Base-by-base conservation (phyloP, 35 echinoderm and acorn worm genomes). In the Hemicentrotus pulcherrimus region DNA sequence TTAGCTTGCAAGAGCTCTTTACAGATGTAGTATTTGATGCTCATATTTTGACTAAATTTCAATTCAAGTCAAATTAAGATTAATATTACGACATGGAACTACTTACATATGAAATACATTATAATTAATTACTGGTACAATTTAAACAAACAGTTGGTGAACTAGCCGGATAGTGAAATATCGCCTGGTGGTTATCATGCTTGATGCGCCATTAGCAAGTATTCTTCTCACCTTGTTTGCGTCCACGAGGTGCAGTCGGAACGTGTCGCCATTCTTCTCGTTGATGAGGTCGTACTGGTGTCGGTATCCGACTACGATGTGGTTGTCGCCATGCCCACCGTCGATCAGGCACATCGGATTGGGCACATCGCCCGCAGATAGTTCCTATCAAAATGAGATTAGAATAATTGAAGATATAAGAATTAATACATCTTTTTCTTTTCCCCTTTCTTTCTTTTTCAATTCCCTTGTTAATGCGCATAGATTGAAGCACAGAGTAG, bases 231-330 rank as follows among this genome's bases (percentile, higher is more conserved):
- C 98, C 94, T 99, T 99, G 86, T 89, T 96, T 3, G 98, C 86
- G n/a, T 99, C 98, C 0, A 99, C 94, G 46, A 96, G 92, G 86
- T 97, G 96, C 6, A 97, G 94, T 32, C 96, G 94, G 59, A 97
- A 97, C 14, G 98, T 97, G 48, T 97, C 98, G 31, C 98, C 98
- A 88, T 97, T 97, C 70, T 96, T 99, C 65, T 99, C 98, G 86
- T 99, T 99, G 96, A 99, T 97, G 86, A 99, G 98, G 48, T 99
- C 98, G 85, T 97, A 99, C 65, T 99, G 98, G 35, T 99, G 97
- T 86, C 97, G 88, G 87, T 97, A 97, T 4, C 97, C 98, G 6
- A 99, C 96, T 47, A 97, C 97, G 13, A 99, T 96, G 16, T 99
- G 96, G 70, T 99, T 99, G 61, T 99, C 98, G n/a, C 94, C 96